These are phyloP conservation scores for Drosophila pegasa DNA, from an alignment of 2,888 invertebrate genomes.

Conservation along the genomic window DNA sequence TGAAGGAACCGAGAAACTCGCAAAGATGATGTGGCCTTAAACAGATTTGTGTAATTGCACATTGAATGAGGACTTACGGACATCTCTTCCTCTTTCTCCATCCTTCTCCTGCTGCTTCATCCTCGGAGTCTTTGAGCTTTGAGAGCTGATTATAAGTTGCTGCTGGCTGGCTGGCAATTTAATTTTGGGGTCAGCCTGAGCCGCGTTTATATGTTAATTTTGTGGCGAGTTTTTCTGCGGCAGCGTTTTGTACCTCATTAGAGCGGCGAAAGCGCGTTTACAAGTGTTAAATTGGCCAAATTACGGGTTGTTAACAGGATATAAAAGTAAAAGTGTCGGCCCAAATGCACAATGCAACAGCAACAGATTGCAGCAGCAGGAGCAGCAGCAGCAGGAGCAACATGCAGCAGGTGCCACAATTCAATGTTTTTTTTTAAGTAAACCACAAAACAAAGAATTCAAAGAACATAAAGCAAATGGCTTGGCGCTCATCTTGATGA, in stretches of 20 bases:
- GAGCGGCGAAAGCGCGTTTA: constrained; percentile 78
- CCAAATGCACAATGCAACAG: constrained; percentile 20
- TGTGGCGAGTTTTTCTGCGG: constrained; percentile 44
- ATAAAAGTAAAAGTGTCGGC: constrained; percentile 76
- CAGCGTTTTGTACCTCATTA: constrained; percentile 79
- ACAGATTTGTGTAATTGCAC: constrained; percentile 77
- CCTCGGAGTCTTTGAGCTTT: constrained; percentile 47
- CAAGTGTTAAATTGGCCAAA: constrained; percentile 81
- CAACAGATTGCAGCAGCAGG: constrained; percentile 16
- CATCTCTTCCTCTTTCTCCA: neutral
- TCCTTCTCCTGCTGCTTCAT: neutral
- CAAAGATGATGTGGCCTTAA: constrained; percentile 25
- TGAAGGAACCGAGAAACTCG: constrained; percentile 13
- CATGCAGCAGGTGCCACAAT: constrained; percentile 51
- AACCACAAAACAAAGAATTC: neutral
- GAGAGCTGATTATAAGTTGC: constrained; percentile 63
- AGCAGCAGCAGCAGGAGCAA: constrained; percentile 25
- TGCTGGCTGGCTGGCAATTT: constrained; percentile 71
- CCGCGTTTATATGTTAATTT: constrained; percentile 71
- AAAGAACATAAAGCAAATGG: constrained; percentile 11
- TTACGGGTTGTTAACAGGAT: constrained; percentile 79
- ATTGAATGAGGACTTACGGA: constrained; percentile 35
- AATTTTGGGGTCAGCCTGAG: constrained; percentile 53
- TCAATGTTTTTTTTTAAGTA: constrained; percentile 42
- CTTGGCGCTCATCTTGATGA: neutral